phyloP scores from a whole-genome alignment of 2,113 vertebrate genomes.

The Sminthopsis crassicaudata region DNA sequence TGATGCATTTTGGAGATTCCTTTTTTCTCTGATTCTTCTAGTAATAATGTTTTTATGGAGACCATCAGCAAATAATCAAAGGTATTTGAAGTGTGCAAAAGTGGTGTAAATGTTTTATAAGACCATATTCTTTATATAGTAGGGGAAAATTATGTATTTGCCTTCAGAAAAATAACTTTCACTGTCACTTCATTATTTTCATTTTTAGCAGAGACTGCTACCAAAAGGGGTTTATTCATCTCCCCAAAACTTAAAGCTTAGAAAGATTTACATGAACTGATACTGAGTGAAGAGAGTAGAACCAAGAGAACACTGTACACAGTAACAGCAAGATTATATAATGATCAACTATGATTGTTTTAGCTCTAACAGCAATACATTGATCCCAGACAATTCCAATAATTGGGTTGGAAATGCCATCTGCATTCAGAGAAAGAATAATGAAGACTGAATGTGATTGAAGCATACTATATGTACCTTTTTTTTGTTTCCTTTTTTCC shows the following conservation, averaged over 20 bases:
- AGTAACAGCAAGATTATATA: no score
- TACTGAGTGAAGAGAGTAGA: no score
- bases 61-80: conserved; percentile 93
- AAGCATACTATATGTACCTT: no score
- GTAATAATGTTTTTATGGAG: conserved; percentile 95
- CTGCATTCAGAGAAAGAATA: no score
- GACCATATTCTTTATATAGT: background rate
- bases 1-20: conserved; percentile 93
- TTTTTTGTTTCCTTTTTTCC: no score
- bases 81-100: conserved; percentile 74
- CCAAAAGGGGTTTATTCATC: background rate
- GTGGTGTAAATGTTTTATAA: background rate
- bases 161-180: background rate
- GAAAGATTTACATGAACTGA: no score
- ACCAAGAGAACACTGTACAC: no score
- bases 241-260: background rate
- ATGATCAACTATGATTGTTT: no score
- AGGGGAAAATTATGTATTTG: background rate
- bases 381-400: no score
- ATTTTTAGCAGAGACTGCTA: background rate
- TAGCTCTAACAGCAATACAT: no score
- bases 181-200: background rate
- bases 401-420: no score
- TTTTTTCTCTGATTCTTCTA: conserved; percentile 90
- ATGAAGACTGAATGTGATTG: no score